These are phyloP conservation scores for Frankliniella fusca DNA, from an alignment of 2,888 invertebrate species.

Conservation along the genomic window DNA sequence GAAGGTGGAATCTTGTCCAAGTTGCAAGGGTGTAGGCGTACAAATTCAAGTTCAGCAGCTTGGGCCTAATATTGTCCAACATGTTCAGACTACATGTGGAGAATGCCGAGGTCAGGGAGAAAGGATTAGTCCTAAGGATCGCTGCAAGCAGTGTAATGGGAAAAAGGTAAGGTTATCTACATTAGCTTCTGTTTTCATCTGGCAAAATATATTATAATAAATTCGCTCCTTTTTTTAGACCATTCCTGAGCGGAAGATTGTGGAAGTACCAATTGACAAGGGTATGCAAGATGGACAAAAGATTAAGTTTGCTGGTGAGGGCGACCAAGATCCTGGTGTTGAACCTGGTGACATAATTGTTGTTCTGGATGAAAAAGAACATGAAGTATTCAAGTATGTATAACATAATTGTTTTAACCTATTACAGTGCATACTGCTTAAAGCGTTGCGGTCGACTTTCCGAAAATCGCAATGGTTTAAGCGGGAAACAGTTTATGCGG, in stretches of 20 bases:
- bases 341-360: constrained; percentile 95
- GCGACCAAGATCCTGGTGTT: constrained; percentile 91
- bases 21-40: constrained; percentile 87
- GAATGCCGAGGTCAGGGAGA: constrained; percentile 87
- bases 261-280: constrained; percentile 92
- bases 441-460: too few relatives aligned
- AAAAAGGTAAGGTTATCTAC: constrained; percentile 56
- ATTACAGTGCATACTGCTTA: background rate
- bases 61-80: constrained; percentile 78
- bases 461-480: too few relatives aligned
- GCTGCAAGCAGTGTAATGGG: constrained; percentile 90
- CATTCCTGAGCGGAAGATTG: constrained; percentile 81
- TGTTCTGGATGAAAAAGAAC: constrained; percentile 89
- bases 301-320: constrained; percentile 89
- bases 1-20: constrained; percentile 79
- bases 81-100: constrained; percentile 80
- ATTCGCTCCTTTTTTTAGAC: constrained; percentile 48
- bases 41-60: constrained; percentile 69
- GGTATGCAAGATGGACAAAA: constrained; percentile 96
- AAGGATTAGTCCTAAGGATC: constrained; percentile 80
- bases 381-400: constrained; percentile 63
- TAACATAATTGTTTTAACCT: background rate
- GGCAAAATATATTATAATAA: background rate
- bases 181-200: background rate
- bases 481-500: too few relatives aligned